These are phyloP conservation scores for Tigriopus californicus DNA, from an alignment of 2,888 invertebrate genomes.

Conservation along the genomic window DNA sequence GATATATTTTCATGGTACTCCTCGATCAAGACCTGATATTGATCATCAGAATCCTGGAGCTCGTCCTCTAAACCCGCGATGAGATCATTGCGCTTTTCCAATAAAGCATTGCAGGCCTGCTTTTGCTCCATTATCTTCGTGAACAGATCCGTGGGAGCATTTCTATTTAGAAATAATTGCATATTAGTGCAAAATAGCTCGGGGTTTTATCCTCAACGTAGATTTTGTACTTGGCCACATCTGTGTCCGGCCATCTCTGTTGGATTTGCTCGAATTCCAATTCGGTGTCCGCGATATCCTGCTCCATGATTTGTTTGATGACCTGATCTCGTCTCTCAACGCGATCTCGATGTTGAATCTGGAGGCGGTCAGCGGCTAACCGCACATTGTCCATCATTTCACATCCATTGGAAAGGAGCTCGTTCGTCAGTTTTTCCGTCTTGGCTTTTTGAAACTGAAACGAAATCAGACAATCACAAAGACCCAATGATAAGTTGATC, in stretches of 20 bases:
- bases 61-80: conserved; percentile 1
- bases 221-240: background rate
- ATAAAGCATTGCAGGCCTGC: conserved; percentile 7
- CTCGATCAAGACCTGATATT: conserved; percentile 3
- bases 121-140: conserved; percentile 12
- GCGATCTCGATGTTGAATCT: conserved; percentile 4
- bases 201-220: background rate
- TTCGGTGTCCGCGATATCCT: background rate
- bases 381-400: conserved; percentile 8
- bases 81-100: conserved; percentile 7
- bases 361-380: conserved; percentile 3
- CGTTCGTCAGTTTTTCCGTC: background rate
- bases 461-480: too few species aligned
- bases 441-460: too few species aligned
- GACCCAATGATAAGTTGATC: too few species aligned
- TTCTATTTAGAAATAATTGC: background rate
- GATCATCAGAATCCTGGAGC: conserved; percentile 7
- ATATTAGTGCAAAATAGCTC: too few species aligned
- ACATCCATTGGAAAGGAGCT: background rate
- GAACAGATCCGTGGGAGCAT: conserved; percentile 7
- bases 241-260: background rate
- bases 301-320: background rate
- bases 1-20: conserved; percentile 9
- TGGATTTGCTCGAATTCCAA: background rate
- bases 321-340: background rate